Evolutionary conservation across 2,113 vertebrate genomes (phyloP), one percentile per base, ranked within the genome.

Genomic region (Tragelaphus imberbis): DNA sequence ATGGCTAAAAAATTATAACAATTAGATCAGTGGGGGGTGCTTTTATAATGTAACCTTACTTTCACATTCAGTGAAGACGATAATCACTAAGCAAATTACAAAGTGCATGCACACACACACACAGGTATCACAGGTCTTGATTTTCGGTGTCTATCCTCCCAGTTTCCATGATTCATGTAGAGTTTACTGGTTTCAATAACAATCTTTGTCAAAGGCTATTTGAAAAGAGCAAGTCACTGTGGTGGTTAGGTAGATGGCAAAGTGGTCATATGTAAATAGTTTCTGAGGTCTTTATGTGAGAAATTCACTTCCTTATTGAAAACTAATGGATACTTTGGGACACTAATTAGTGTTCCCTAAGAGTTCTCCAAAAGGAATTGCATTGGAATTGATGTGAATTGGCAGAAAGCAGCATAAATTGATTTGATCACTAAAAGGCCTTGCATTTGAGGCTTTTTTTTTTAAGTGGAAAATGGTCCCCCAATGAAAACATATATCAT

Each of bases 341-440:
- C 84, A 40, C 95, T 91, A 95, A 96, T 97, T 93, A 95, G 86
- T 16, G 51, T 93, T 97, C 33, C 56, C 86, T 91, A 47, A 97
- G 96, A 95, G 85, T 97, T 97, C 93, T 98, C 49, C 33, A 79
- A 65, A 36, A 97, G 94, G 47, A 97, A 80, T 84, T 58, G 3
- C 49, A 33, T n/a, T 63, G 71, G 91, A 96, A 63, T 91, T 94
- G 85, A 92, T 95, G 94, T 6, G 84, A 97, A 96, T 59, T 97
- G 97, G 97, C 97, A 97, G 93, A 97, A 96, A 96, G 86, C 56
- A 98, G 87, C 95, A 95, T 81, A 95, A 95, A 98, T 98, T 97
- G 97, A 98, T 98, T 98, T 94, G 91, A 95, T 98, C 93, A 79
- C 97, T 98, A 98, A 98, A 97, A 98, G 97, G 96, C 84, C 84